Percentiles rank a stretch among this genome's conserved stretches.
These are phyloP conservation scores for Leptopterna dolabrata DNA, from an alignment of 2,888 invertebrate genomes.

Conservation along the genomic window DNA sequence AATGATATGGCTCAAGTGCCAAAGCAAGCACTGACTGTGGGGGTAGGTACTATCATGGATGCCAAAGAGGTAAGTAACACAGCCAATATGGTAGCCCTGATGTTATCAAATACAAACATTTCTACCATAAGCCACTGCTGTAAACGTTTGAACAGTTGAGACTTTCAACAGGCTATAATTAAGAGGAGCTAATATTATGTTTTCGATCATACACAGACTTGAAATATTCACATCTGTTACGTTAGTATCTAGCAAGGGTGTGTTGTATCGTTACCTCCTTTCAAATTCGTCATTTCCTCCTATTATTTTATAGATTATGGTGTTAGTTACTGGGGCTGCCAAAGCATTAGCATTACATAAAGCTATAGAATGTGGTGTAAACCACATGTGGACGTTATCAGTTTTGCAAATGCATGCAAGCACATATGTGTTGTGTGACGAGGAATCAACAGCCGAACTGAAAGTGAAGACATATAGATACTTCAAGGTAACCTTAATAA, in stretches of 20 bases:
- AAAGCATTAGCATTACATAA: constrained; percentile 97
- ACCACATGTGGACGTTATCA: constrained; percentile 99
- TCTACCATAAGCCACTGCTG: too few relatives aligned
- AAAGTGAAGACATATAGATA: constrained; percentile 99
- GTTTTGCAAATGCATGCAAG: constrained; percentile 96
- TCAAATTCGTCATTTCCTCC: not conserved
- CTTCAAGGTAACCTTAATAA: constrained; percentile 70
- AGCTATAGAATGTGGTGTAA: constrained; percentile 97
- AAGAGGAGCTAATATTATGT: too few relatives aligned
- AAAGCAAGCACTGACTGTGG: constrained; percentile 95
- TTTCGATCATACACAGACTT: too few relatives aligned
- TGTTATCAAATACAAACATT: too few relatives aligned
- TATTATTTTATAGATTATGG: constrained; percentile 80
- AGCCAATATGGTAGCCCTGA: too few relatives aligned
- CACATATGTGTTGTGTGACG: constrained; percentile 95
- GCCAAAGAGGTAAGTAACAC: constrained; percentile 88
- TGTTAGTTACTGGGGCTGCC: constrained; percentile 95
- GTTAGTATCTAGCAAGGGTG: too few relatives aligned
- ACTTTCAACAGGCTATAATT: too few relatives aligned
- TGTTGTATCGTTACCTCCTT: too few relatives aligned
- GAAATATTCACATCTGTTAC: too few relatives aligned
- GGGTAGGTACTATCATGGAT: constrained; percentile 99
- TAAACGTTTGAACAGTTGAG: too few relatives aligned
- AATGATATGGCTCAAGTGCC: constrained; percentile 95
- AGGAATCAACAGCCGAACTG: constrained; percentile 96